phyloP scores from a whole-genome alignment of 2,113 vertebrate genomes.

The Leptosomus discolor region DNA sequence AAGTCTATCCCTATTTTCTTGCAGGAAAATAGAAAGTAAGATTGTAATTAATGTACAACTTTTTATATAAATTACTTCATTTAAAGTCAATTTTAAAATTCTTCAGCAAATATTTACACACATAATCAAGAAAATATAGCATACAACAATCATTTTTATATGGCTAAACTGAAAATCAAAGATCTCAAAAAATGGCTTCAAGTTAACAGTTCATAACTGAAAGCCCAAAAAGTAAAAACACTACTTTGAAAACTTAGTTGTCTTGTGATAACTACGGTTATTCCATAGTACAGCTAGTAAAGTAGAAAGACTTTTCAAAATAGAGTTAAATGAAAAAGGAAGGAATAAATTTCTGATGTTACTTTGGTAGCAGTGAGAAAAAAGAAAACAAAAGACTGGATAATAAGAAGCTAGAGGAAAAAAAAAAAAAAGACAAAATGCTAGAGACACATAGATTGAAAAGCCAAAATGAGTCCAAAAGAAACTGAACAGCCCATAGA shows the following conservation, averaged over 20 bases:
- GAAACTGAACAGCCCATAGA: background rate
- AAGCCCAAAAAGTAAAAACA: background rate
- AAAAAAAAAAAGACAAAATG: background rate
- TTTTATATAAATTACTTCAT: background rate
- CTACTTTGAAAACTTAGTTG: background rate
- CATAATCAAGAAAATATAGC: background rate
- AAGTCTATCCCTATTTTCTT: background rate
- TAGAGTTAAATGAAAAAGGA: background rate
- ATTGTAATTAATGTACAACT: background rate
- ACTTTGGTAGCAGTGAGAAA: background rate
- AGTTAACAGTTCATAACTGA: background rate
- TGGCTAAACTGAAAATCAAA: background rate
- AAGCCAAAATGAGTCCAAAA: background rate
- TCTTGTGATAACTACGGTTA: background rate
- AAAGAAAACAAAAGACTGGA: background rate
- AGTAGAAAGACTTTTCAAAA: background rate
- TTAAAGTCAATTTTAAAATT: background rate
- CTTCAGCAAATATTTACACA: background rate
- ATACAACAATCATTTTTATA: background rate
- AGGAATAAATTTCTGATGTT: background rate
- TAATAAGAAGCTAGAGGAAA: background rate
- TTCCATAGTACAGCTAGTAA: background rate
- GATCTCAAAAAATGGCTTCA: background rate
- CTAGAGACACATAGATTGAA: background rate
- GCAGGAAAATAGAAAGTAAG: background rate